Evolutionary conservation across 2,888 invertebrate species (phyloP).

Genomic region (Pardosa pseudoannulata): DNA sequence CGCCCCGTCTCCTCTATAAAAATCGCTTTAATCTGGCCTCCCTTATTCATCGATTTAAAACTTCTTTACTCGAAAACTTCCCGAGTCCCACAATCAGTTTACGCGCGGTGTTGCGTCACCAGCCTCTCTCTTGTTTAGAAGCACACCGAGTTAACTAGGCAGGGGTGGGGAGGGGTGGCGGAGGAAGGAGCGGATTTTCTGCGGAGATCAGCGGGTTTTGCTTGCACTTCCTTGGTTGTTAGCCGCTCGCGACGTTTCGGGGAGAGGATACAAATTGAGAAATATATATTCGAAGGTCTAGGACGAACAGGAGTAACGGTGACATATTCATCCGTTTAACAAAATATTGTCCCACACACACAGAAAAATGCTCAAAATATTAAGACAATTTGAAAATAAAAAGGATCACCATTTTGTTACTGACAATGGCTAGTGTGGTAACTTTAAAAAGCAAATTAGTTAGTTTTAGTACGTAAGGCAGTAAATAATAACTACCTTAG

Average conservation of each 20-base stretch:
- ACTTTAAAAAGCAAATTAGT: too few relatives aligned
- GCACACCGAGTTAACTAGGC: not conserved
- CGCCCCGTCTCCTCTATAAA: not conserved
- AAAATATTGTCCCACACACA: too few relatives aligned
- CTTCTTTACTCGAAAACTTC: constrained; percentile 47
- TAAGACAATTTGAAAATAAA: too few relatives aligned
- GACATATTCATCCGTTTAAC: too few relatives aligned
- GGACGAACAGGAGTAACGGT: too few relatives aligned
- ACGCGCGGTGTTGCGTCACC: constrained; percentile 63
- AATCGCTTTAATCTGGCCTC: constrained; percentile 49
- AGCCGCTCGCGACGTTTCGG: not conserved
- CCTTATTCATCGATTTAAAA: constrained; percentile 67
- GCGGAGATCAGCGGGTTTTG: constrained; percentile 63
- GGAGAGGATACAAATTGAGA: not conserved
- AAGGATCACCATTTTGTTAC: too few relatives aligned
- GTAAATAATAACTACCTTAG: too few relatives aligned
- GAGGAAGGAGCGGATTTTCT: constrained; percentile 49
- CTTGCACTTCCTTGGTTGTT: constrained; percentile 40
- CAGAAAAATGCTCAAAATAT: too few relatives aligned
- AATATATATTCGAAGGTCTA: too few relatives aligned
- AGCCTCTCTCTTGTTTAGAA: constrained; percentile 34
- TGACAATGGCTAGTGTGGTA: too few relatives aligned
- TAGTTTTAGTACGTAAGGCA: too few relatives aligned
- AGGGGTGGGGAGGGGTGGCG: not conserved
- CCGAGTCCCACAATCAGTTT: constrained; percentile 67